phyloP scores from a whole-genome alignment of 2,797 vertebrate genomes.

The Dendrocincla fuliginosa region DNA sequence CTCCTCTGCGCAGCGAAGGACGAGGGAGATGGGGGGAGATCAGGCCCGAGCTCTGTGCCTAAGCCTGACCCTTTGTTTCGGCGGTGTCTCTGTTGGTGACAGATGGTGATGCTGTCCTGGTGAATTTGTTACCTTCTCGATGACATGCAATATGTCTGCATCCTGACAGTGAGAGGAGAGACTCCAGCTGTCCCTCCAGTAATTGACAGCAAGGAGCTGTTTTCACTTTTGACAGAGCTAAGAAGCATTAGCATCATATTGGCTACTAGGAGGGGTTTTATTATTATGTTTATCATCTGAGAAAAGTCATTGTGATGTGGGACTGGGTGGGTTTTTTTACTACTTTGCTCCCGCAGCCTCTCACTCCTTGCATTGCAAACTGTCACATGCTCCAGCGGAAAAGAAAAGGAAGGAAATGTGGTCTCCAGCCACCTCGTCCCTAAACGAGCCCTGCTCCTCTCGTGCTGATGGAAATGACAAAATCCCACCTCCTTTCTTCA shows the following conservation, averaged over 20 bases:
- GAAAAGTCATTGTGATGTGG: constrained; percentile 51
- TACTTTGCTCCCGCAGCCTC: background rate
- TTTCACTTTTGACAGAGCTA: constrained; percentile 74
- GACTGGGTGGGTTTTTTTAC: background rate
- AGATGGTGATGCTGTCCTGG: constrained; percentile 89
- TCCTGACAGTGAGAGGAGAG: constrained; percentile 83
- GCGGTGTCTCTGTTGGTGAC: constrained; percentile 80
- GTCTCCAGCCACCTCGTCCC: background rate
- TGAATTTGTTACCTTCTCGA: constrained; percentile 90
- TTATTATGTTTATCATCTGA: constrained; percentile 66
- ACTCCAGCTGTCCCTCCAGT: constrained; percentile 86
- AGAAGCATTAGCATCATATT: constrained; percentile 76
- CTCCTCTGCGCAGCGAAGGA: background rate
- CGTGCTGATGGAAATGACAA: background rate
- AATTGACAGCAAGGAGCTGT: constrained; percentile 76
- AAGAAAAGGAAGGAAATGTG: constrained; percentile 27
- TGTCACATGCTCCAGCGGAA: background rate
- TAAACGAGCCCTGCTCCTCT: background rate
- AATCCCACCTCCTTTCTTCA: constrained; percentile 6
- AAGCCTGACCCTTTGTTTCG: constrained; percentile 81
- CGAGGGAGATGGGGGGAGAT: constrained; percentile 26
- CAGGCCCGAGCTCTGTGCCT: constrained; percentile 57
- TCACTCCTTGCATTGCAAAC: background rate
- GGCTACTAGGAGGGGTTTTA: constrained; percentile 54
- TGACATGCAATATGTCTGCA: constrained; percentile 90